Evolutionary conservation across 2,797 vertebrate species (phyloP), one percentile per base, ranked within the genome.

Genomic region (Thamnophis elegans): DNA sequence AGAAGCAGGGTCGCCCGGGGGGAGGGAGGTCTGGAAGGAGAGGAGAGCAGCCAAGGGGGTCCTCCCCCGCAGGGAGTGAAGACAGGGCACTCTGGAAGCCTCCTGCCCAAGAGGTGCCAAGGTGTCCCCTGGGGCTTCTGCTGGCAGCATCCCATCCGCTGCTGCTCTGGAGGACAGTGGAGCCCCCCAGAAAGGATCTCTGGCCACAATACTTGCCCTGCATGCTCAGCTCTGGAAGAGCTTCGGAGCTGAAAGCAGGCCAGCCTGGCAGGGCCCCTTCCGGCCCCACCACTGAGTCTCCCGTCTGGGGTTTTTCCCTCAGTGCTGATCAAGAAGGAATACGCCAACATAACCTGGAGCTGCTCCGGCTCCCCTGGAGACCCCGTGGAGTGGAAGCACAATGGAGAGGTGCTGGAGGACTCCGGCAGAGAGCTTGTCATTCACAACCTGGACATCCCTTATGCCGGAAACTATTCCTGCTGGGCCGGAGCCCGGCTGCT

Each of bases 391-490:
- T 97, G 96, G 96, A 93, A 22, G 0, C 92, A 82, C 87, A 92
- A 96, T 0, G 96, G 93, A 26, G 85, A 94, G 0, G 0, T 1
- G 93, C 93, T 0, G 93, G 89, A 0, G 92, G 20, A 92, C 92
- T 4, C 92, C 0, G 10, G 0, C 42, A 85, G 0, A 22, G 4
- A 47, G 13, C 13, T 95, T 94, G 91, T 95, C 90, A 36, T 91
- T 96, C 51, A 0, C 85, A 0, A 93, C 89, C 62, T 97, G 89
- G 96, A 96, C 91, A 53, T 95, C 89, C 94, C 96, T 0, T 95
- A 94, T 3, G 0, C 95, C 0, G 95, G 96, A 89, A 97, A 96
- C 94, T 96, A 96, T 95, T 96, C 93, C 94, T 97, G 96, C 95
- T 96, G 96, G 96, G 92, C 88, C 0, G 93, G 93, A 11, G 0